These are phyloP conservation scores for Pseudorasbora parva DNA, from an alignment of 2,113 vertebrate species.

Conservation along the genomic window DNA sequence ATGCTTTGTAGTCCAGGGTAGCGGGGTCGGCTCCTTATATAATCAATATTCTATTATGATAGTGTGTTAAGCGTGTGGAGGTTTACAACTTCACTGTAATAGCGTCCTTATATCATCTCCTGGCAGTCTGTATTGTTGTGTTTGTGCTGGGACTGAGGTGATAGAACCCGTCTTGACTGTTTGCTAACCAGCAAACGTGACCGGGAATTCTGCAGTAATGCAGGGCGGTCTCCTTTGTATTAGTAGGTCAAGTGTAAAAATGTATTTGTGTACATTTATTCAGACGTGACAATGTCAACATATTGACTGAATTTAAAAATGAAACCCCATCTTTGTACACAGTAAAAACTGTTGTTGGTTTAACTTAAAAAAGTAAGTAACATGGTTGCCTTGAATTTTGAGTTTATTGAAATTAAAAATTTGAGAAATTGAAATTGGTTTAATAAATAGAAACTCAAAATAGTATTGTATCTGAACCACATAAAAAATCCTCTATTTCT, in stretches of 20 bases:
- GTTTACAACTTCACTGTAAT: conserved; percentile 84
- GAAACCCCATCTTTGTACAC: neutral
- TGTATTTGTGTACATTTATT: neutral
- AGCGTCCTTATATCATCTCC: conserved; percentile 81
- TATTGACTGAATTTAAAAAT: neutral
- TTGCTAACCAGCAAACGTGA: conserved; percentile 28
- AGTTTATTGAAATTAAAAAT: too few relatives aligned
- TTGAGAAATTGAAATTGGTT: too few relatives aligned
- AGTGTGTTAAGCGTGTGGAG: conserved; percentile 81
- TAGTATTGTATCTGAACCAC: too few relatives aligned
- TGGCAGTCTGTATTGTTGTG: conserved; percentile 68
- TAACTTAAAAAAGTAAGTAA: too few relatives aligned
- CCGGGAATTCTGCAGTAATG: neutral
- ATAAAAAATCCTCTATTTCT: too few relatives aligned
- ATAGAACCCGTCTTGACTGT: conserved; percentile 37
- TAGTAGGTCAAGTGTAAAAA: neutral
- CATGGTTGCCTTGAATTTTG: too few relatives aligned
- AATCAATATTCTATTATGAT: conserved; percentile 98
- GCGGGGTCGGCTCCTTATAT: conserved; percentile 82
- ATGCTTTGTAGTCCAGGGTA: conserved; percentile 84
- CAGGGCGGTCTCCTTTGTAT: neutral
- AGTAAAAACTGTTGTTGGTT: too few relatives aligned
- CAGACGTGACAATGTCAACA: neutral
- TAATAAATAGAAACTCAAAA: too few relatives aligned
- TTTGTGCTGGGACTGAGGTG: conserved; percentile 48